Evolutionary conservation across 2,888 invertebrate species (phyloP).

Genomic region (Perizoma affinitatum): DNA sequence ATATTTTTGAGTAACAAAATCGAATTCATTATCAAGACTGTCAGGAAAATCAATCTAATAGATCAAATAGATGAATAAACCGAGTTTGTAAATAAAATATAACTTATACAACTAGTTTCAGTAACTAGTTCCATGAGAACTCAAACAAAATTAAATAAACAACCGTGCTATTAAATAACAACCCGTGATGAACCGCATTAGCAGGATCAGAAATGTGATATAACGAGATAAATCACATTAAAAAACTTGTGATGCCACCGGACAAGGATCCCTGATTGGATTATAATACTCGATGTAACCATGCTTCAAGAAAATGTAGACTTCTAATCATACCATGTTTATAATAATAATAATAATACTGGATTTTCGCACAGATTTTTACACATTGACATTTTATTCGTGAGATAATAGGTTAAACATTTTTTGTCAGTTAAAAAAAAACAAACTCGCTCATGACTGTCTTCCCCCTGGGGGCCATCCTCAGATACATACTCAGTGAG

Average conservation of each 20-base stretch:
- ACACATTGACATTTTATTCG: too few species aligned
- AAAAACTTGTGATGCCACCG: constrained; percentile 22
- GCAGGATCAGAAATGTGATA: constrained; percentile 25
- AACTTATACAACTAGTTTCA: neutral
- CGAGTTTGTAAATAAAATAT: neutral
- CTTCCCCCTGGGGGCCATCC: too few species aligned
- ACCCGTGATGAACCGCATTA: constrained; percentile 16
- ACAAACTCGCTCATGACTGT: too few species aligned
- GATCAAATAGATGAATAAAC: neutral
- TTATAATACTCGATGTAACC: constrained; percentile 18
- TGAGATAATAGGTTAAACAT: neutral
- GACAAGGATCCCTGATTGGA: constrained; percentile 24
- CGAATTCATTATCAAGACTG: too few species aligned
- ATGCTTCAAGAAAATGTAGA: constrained; percentile 12
- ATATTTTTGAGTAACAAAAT: too few species aligned
- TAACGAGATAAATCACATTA: constrained; percentile 32
- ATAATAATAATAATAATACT: too few species aligned
- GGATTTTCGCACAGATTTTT: too few species aligned
- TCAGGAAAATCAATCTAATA: neutral
- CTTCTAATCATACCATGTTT: neutral
- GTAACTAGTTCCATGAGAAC: constrained; percentile 15
- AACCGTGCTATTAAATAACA: constrained; percentile 20
- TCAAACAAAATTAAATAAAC: constrained; percentile 14
- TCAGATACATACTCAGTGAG: too few species aligned
- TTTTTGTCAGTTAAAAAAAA: too few species aligned